Conservation (phyloP, 2,888 invertebrate species). For the Eledona agricola region DNA sequence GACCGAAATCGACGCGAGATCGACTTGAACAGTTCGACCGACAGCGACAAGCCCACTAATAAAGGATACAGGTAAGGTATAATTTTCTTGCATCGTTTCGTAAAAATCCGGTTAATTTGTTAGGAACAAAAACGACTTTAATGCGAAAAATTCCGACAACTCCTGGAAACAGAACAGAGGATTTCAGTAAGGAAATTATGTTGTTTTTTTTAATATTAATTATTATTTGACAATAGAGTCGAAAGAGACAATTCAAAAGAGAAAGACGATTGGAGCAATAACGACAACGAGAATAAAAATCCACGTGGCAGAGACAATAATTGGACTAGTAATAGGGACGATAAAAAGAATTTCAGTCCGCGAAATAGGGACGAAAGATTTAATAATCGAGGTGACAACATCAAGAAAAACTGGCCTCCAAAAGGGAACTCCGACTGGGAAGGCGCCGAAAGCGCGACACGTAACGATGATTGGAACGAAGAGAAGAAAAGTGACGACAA, state of each 20-base stretch:
- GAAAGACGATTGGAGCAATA: slow-evolving; percentile 34
- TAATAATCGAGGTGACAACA: background rate
- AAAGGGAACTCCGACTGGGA: slow-evolving; percentile 9
- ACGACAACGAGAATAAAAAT: slow-evolving; percentile 1
- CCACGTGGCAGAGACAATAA: background rate
- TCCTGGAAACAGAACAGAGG: slow-evolving; percentile 23
- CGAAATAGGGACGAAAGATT: slow-evolving; percentile 9
- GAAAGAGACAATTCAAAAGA: slow-evolving; percentile 26
- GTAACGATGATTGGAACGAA: slow-evolving; percentile 2
- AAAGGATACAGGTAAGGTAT: slow-evolving; percentile 17
- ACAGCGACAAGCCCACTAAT: slow-evolving; percentile 15
- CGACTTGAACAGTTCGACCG: slow-evolving; percentile 16
- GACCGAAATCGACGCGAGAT: slow-evolving; percentile 21
- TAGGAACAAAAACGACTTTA: slow-evolving; percentile 32
- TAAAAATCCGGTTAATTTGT: slow-evolving; percentile 19
- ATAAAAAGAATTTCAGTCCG: slow-evolving; percentile 25
- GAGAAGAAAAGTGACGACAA: slow-evolving; percentile 3
- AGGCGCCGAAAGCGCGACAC: slow-evolving; percentile 1
- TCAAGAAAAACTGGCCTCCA: too few species aligned
- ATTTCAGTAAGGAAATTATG: slow-evolving; percentile 12
- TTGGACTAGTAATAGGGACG: slow-evolving; percentile 18
- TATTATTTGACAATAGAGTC: background rate
- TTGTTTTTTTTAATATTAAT: too few species aligned
- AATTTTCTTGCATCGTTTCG: background rate
- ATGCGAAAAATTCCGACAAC: slow-evolving; percentile 13